Conservation (phyloP, 2,113 vertebrate genomes). For the Crotophaga sulcirostris region DNA sequence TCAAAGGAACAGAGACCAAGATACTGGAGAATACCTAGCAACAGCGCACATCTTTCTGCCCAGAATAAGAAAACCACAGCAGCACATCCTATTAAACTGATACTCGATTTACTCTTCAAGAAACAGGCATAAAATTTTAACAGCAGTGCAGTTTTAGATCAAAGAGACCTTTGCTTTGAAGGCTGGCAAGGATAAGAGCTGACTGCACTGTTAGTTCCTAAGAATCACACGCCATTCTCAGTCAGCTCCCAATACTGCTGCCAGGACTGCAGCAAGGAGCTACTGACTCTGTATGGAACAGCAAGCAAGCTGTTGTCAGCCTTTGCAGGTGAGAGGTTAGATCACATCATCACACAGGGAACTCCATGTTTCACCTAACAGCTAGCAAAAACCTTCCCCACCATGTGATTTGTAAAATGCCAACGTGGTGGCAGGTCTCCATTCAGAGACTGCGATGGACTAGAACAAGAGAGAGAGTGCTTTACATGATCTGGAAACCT, state of each 20-base stretch:
- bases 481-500: not conserved
- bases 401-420: not conserved
- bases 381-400: not conserved
- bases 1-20: not conserved
- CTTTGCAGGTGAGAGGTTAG: not conserved
- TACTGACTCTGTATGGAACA: not conserved
- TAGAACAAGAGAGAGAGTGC: not conserved
- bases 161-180: slow-evolving; percentile 2
- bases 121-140: not conserved
- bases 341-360: not conserved
- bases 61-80: not conserved
- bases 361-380: not conserved
- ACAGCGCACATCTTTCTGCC: not conserved
- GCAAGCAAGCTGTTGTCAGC: not conserved
- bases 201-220: not conserved
- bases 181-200: not conserved
- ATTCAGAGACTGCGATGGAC: not conserved
- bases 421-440: not conserved
- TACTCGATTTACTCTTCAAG: not conserved
- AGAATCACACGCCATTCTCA: not conserved
- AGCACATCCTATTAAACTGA: not conserved
- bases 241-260: not conserved
- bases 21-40: not conserved
- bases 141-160: not conserved
- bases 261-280: not conserved